These are phyloP conservation scores for Zoanthus sociatus DNA, from an alignment of 92 coral and sea anemone genomes.

Conservation along the genomic window DNA sequence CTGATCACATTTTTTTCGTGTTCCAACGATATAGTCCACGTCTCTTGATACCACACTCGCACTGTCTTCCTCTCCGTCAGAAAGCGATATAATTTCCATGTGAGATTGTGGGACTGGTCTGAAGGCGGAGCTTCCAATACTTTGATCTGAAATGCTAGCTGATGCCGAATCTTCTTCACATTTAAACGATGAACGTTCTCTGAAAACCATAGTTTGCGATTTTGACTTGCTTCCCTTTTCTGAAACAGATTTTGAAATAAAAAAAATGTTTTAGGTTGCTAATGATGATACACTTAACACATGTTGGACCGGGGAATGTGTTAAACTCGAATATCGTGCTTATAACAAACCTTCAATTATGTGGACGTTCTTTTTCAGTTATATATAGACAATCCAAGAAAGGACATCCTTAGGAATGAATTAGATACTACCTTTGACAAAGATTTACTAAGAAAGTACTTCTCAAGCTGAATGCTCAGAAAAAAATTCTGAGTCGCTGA, in stretches of 20 bases:
- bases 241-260: background rate
- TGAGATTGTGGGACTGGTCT: constrained; percentile 7
- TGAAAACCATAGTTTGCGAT: constrained; percentile 1
- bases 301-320: too few species aligned
- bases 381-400: too few species aligned
- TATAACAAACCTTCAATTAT: too few species aligned
- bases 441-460: too few species aligned
- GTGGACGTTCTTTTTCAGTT: too few species aligned
- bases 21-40: background rate
- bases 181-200: background rate
- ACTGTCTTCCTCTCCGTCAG: constrained; percentile 31
- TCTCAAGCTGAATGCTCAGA: too few species aligned
- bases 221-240: constrained; percentile 25
- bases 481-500: too few species aligned
- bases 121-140: background rate
- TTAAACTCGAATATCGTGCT: too few species aligned
- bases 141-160: background rate
- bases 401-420: too few species aligned
- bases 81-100: background rate
- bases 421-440: too few species aligned
- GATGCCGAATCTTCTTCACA: background rate
- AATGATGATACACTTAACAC: background rate
- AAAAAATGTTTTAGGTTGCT: background rate
- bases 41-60: constrained; percentile 2
- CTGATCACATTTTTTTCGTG: background rate